Evolutionary conservation across 2,888 invertebrate species (phyloP).

Genomic region (Embidobia sp.): DNA sequence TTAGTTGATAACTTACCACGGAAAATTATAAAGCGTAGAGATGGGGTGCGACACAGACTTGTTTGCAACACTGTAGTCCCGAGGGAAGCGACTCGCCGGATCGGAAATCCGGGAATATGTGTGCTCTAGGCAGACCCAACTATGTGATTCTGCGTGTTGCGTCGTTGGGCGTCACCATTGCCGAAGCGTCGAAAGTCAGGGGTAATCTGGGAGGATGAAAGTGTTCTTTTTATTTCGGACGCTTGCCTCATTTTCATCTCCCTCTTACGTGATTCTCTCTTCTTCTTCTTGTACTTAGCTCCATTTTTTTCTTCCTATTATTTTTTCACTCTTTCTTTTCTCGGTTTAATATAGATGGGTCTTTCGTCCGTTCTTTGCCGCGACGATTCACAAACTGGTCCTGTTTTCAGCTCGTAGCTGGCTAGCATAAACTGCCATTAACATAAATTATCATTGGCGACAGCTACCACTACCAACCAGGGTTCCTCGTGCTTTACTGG

Average conservation of each 20-base stretch:
- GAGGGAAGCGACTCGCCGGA: conserved; percentile 62
- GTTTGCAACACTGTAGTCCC: conserved; percentile 46
- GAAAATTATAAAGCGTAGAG: conserved; percentile 6
- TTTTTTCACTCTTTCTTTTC: conserved; percentile 6
- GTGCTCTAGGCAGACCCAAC: conserved; percentile 63
- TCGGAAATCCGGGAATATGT: conserved; percentile 62
- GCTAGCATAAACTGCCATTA: conserved; percentile 79
- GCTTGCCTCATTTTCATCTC: conserved; percentile 35
- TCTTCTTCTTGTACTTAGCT: not conserved
- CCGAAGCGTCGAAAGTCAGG: conserved; percentile 71
- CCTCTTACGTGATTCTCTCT: conserved; percentile 5
- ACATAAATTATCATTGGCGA: conserved; percentile 85
- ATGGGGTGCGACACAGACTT: not conserved
- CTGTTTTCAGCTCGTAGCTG: conserved; percentile 68
- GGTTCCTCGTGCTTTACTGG: conserved; percentile 56
- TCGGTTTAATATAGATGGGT: conserved; percentile 43
- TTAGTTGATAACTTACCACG: conserved; percentile 25
- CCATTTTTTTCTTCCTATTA: conserved; percentile 3
- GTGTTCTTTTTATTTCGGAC: conserved; percentile 53
- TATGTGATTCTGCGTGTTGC: conserved; percentile 75
- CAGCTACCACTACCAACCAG: conserved; percentile 81
- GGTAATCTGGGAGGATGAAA: conserved; percentile 62
- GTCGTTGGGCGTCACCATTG: conserved; percentile 80
- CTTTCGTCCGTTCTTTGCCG: conserved; percentile 74
- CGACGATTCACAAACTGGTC: conserved; percentile 78